Evolutionary conservation across 53 echinoderm and acorn worm species (phyloP).

Genomic region (Apostichopus leukothele): DNA sequence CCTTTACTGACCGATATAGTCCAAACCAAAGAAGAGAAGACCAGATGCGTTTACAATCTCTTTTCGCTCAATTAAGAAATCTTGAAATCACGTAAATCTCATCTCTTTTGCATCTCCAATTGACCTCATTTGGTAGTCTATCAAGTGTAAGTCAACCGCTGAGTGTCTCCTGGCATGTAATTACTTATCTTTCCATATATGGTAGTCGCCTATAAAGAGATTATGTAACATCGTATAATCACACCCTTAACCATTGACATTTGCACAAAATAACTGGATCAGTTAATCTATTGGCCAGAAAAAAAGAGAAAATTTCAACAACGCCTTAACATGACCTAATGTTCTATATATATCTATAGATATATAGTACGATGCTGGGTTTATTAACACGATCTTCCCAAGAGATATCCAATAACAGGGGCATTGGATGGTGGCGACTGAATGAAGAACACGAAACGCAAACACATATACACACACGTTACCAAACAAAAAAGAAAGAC

Average conservation of each 20-base stretch:
- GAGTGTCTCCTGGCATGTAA: constrained; percentile 17
- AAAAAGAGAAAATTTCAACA: too few species aligned
- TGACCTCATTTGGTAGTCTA: constrained; percentile 25
- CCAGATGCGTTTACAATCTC: constrained; percentile 5
- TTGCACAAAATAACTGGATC: not conserved
- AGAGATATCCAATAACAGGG: too few species aligned
- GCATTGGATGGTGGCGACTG: too few species aligned
- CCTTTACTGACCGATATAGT: constrained; percentile 16
- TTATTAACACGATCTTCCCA: too few species aligned
- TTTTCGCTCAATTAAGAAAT: constrained; percentile 45
- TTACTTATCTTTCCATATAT: constrained; percentile 15
- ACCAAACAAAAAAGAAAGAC: too few species aligned
- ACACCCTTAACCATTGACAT: not conserved
- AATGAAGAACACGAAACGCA: too few species aligned
- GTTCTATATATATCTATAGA: too few species aligned
- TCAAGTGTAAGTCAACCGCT: not conserved
- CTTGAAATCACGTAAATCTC: constrained; percentile 8
- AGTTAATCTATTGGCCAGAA: not conserved
- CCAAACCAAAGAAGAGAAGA: not conserved
- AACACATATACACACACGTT: too few species aligned
- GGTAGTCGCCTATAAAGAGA: not conserved
- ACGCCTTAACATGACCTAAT: too few species aligned
- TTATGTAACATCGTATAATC: not conserved
- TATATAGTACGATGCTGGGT: too few species aligned
- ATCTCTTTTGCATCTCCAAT: constrained; percentile 7